Percentiles rank a stretch among this genome's conserved stretches.
phyloP scores from a whole-genome alignment of 2,797 vertebrate species.

The Phoebastria nigripes region DNA sequence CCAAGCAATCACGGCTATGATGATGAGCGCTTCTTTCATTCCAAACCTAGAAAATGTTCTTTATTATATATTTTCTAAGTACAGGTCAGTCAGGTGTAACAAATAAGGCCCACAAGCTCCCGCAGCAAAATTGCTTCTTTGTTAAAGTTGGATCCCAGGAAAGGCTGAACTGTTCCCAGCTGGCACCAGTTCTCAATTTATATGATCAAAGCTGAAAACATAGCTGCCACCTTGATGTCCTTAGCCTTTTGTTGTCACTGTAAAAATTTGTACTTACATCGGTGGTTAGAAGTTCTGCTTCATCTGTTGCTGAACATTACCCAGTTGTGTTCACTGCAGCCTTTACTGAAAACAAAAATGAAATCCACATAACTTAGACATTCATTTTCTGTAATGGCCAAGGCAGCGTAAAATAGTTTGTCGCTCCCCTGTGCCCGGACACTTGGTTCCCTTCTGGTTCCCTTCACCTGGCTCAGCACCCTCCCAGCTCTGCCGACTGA shows the following conservation, averaged over 20 bases:
- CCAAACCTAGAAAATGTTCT: neutral
- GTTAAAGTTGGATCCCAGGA: neutral
- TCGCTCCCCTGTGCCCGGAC: accelerated
- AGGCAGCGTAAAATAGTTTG: neutral
- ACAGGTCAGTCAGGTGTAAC: neutral
- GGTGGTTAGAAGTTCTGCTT: neutral
- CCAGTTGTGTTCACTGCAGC: neutral
- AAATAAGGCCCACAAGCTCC: neutral
- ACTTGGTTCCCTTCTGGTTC: neutral
- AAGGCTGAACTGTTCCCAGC: neutral
- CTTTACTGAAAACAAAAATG: neutral
- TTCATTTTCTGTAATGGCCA: neutral
- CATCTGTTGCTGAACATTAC: neutral
- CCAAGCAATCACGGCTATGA: neutral
- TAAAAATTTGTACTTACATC: neutral
- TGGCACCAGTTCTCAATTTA: neutral
- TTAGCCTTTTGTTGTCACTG: neutral
- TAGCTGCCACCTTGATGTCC: conserved; percentile 12
- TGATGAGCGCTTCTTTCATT: neutral
- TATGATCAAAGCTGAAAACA: conserved; percentile 36
- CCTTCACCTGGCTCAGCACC: neutral
- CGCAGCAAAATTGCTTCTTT: neutral
- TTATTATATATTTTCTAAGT: neutral
- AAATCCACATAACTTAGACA: neutral
- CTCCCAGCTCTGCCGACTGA: neutral